Percentiles rank a stretch among this genome's conserved stretches.
These are phyloP conservation scores for Oscheius sp. DNA, from an alignment of 2,888 invertebrate genomes.

Conservation along the genomic window DNA sequence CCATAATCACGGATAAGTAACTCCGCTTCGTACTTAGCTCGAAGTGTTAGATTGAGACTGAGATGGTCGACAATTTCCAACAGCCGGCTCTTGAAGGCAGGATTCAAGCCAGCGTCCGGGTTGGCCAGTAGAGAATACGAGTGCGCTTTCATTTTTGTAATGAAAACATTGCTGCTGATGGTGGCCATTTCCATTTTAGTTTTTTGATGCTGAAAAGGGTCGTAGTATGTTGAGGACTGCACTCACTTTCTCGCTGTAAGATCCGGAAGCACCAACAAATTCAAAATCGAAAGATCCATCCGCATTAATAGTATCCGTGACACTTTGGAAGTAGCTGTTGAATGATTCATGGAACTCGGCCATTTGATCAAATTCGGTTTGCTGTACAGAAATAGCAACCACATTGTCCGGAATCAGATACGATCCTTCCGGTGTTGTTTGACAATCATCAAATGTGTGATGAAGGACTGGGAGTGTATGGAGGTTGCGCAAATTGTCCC, in stretches of 20 bases:
- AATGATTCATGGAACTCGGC: not conserved
- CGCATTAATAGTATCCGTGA: not conserved
- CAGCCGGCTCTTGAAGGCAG: not conserved
- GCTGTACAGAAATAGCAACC: not conserved
- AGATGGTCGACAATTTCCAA: not conserved
- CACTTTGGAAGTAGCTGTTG: not conserved
- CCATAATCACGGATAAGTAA: not conserved
- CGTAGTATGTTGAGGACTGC: too few relatives aligned
- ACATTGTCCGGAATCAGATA: not conserved
- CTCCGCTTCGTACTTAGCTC: not conserved
- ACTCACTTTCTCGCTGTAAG: not conserved
- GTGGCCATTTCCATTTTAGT: slow-evolving; percentile 1
- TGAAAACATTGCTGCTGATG: not conserved
- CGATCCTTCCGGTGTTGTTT: not conserved
- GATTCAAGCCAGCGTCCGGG: not conserved
- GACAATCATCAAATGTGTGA: not conserved
- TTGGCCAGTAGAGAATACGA: not conserved
- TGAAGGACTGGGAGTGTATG: not conserved
- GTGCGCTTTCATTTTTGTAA: not conserved
- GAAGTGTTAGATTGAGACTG: not conserved
- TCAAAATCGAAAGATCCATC: not conserved
- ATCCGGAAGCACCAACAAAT: not conserved
- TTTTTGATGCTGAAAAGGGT: not conserved
- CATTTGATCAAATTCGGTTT: slow-evolving; percentile 3
- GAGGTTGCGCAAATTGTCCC: not conserved